Conservation (phyloP, 2,113 vertebrate genomes). For the Rhinopithecus roxellana region DNA sequence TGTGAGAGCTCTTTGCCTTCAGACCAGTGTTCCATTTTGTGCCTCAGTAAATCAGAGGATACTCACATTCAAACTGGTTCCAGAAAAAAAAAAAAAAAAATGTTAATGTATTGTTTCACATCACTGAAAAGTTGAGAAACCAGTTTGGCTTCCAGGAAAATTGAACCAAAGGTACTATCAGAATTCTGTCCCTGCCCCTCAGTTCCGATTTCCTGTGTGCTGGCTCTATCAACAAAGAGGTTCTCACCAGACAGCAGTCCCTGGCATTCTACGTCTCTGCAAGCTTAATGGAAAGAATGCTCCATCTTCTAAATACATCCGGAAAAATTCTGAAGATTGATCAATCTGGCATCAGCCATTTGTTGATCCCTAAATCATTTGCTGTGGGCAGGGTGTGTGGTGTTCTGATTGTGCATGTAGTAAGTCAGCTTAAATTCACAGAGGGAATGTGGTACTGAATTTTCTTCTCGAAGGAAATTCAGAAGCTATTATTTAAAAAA, state of each 20-base stretch:
- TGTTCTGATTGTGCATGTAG: neutral
- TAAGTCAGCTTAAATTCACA: neutral
- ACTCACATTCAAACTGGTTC: neutral
- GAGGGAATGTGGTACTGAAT: neutral
- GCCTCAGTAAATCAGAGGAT: neutral
- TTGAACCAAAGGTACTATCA: neutral
- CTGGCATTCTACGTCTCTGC: no score
- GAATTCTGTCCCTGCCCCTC: neutral
- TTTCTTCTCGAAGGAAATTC: neutral
- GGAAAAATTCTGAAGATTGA: neutral
- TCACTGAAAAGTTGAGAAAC: neutral
- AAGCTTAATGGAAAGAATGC: neutral
- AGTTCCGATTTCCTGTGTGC: neutral
- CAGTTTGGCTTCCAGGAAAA: neutral
- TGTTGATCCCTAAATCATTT: neutral
- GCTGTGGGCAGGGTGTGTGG: rapidly evolving
- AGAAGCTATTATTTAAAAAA: neutral
- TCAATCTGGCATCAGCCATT: neutral
- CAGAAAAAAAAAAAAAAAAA: neutral
- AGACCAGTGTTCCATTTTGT: neutral
- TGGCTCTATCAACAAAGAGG: neutral
- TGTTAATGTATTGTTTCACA: neutral
- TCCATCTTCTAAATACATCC: neutral
- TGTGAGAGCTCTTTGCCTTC: neutral
- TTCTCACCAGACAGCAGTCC: neutral